Percentiles rank a stretch among this genome's conserved stretches.
These are phyloP conservation scores for Melipona beecheii DNA, from an alignment of 2,888 invertebrate species.

Conservation along the genomic window DNA sequence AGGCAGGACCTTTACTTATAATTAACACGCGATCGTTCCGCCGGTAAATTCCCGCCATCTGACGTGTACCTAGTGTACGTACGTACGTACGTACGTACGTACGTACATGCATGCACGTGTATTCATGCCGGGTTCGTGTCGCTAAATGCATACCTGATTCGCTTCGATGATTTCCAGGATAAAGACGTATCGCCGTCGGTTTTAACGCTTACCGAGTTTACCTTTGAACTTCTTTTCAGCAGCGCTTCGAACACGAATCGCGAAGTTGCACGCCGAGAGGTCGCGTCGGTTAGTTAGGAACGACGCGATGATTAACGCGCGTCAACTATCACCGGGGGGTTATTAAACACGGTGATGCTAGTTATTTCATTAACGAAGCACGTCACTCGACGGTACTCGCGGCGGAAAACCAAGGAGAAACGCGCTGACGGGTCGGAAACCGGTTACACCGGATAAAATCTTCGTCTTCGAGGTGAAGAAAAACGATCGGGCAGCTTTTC, in stretches of 20 bases:
- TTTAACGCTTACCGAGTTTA: constrained; percentile 6
- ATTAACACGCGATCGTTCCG: constrained; percentile 39
- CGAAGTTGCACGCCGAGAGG: neutral
- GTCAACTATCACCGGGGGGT: too few relatives aligned
- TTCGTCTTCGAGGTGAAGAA: neutral
- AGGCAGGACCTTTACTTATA: constrained; percentile 3
- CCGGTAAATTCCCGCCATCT: neutral
- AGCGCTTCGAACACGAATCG: neutral
- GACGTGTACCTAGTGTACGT: too few relatives aligned
- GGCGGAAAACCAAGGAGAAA: neutral
- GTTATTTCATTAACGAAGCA: neutral
- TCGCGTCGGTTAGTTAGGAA: neutral
- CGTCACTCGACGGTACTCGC: neutral
- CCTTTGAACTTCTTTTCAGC: neutral
- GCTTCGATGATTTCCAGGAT: constrained; percentile 15
- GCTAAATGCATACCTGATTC: constrained; percentile 20
- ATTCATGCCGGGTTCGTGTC: neutral
- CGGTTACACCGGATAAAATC: neutral
- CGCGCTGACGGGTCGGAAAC: neutral
- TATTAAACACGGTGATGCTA: neutral
- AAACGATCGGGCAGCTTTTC: neutral
- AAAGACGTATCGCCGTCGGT: constrained; percentile 31
- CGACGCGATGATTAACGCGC: too few relatives aligned
- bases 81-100: too few relatives aligned
- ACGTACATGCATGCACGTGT: neutral